phyloP scores from a whole-genome alignment of 2,888 invertebrate genomes.

The Hymenopus coronatus region DNA sequence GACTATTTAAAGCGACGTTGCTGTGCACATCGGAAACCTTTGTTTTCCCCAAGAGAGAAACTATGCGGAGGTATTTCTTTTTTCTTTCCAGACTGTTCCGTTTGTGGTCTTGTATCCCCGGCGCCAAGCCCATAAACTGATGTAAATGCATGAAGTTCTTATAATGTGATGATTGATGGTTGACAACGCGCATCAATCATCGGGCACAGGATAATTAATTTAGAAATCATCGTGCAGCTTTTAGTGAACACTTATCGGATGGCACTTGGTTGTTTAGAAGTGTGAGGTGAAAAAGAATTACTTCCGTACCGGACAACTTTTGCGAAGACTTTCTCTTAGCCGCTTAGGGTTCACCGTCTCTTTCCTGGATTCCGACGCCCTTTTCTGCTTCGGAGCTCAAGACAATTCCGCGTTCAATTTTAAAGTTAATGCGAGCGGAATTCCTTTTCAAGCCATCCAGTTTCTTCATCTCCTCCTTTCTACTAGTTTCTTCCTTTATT shows the following conservation, averaged over 20 bases:
- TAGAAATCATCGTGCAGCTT: not conserved
- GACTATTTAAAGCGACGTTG: too few relatives aligned
- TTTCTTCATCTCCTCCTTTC: not conserved
- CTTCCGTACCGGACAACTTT: not conserved
- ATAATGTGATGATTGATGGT: not conserved
- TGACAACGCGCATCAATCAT: not conserved
- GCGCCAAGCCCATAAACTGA: not conserved
- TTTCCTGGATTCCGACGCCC: not conserved
- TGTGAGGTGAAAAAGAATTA: not conserved
- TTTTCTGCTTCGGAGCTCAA: not conserved
- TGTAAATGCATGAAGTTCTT: not conserved
- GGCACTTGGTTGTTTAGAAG: not conserved
- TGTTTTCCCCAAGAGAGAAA: too few relatives aligned
- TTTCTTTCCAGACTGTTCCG: not conserved
- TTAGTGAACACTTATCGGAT: not conserved
- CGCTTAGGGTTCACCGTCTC: not conserved
- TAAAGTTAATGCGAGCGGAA: not conserved
- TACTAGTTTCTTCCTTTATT: not conserved
- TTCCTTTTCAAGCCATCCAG: not conserved
- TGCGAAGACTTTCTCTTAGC: not conserved
- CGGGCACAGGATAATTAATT: not conserved
- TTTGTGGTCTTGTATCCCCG: not conserved
- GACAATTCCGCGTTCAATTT: not conserved
- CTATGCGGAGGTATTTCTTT: not conserved
- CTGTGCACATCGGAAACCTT: too few relatives aligned